Evolutionary conservation across 2,113 vertebrate genomes (phyloP).

Genomic region (Paramormyrops kingsleyae): DNA sequence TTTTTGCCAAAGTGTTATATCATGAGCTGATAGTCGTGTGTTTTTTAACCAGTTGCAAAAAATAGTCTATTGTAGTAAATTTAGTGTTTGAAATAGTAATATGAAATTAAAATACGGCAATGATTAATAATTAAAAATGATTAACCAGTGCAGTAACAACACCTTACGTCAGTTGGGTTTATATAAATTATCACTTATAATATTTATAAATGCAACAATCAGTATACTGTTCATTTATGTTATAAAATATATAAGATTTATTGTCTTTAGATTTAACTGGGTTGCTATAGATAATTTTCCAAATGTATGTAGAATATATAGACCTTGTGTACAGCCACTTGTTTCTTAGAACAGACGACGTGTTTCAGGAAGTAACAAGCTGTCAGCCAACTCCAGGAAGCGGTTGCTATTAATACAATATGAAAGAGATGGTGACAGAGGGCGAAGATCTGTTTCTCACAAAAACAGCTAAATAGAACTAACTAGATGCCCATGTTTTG

Average conservation of each 20-base stretch:
- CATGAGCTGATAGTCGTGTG: background rate
- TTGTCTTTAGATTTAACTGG: background rate
- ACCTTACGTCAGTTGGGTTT: background rate
- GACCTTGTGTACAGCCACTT: background rate
- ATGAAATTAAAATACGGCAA: background rate
- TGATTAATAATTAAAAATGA: background rate
- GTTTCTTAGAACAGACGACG: background rate
- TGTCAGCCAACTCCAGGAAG: conserved; percentile 61
- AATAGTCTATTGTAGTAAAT: background rate
- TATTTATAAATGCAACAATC: background rate
- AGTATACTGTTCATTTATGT: background rate
- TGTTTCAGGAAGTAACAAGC: conserved; percentile 64
- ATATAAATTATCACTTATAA: background rate
- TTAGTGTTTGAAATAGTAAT: background rate
- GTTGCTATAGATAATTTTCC: background rate
- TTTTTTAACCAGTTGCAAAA: background rate
- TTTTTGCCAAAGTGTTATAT: background rate
- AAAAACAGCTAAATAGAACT: background rate
- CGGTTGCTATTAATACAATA: conserved; percentile 56
- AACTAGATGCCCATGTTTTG: background rate
- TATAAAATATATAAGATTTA: background rate
- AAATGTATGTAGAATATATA: background rate
- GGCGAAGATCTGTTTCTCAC: conserved; percentile 21
- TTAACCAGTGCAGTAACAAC: background rate
- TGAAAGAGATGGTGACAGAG: conserved; percentile 26